Conservation (phyloP, 2,888 invertebrate species). For the Drosophila conformis region DNA sequence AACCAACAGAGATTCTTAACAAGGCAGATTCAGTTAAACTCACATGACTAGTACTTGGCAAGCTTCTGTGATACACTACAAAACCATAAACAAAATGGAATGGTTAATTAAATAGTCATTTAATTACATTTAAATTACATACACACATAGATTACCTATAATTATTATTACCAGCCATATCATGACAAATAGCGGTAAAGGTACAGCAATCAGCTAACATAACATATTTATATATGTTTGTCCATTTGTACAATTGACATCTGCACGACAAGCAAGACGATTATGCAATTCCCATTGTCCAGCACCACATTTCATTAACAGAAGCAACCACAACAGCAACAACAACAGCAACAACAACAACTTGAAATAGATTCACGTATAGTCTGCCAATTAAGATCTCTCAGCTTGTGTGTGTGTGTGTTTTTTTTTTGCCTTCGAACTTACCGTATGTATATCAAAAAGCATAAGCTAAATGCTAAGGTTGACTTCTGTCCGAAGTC, state of each 20-base stretch:
- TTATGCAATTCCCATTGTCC: slow-evolving; percentile 75
- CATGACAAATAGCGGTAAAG: slow-evolving; percentile 35
- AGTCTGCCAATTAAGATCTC: slow-evolving; percentile 73
- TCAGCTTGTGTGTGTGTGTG: slow-evolving; percentile 17
- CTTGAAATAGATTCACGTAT: slow-evolving; percentile 42
- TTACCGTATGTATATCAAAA: slow-evolving; percentile 44
- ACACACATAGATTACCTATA: slow-evolving; percentile 21
- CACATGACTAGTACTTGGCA: neutral
- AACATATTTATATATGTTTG: neutral
- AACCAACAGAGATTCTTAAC: neutral
- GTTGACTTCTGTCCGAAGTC: slow-evolving; percentile 66
- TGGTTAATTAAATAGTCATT: slow-evolving; percentile 33
- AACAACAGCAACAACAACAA: slow-evolving; percentile 2
- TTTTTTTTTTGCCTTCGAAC: slow-evolving; percentile 6
- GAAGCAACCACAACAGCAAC: slow-evolving; percentile 35
- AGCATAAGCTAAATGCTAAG: slow-evolving; percentile 77
- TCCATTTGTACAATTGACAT: slow-evolving; percentile 47
- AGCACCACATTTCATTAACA: slow-evolving; percentile 71
- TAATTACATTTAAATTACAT: slow-evolving; percentile 64
- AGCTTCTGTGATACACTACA: neutral
- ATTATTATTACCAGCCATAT: slow-evolving; percentile 43
- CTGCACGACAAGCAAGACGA: slow-evolving; percentile 43
- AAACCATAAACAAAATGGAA: slow-evolving; percentile 11
- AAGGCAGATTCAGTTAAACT: neutral
- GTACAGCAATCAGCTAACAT: slow-evolving; percentile 33